Percentiles rank a stretch among this genome's conserved stretches.
phyloP scores from a whole-genome alignment of 1,140 invertebrate genomes.

The silkworm (Bombyx mori) region DNA sequence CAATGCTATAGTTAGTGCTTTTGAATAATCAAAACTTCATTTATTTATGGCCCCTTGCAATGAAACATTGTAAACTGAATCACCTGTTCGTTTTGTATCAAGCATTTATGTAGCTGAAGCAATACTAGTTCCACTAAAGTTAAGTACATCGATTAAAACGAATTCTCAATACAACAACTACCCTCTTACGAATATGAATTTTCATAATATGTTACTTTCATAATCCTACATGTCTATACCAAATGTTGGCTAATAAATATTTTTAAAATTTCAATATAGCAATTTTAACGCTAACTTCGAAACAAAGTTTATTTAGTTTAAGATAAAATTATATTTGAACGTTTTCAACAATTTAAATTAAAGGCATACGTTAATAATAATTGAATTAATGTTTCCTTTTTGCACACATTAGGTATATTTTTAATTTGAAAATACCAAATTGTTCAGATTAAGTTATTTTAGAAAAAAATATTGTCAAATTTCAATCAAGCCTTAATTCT shows the following conservation, averaged over 20 bases:
- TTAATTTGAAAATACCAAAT: too few relatives aligned
- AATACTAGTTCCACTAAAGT: slow-evolving; percentile 37
- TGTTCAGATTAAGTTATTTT: too few relatives aligned
- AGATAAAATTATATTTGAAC: too few relatives aligned
- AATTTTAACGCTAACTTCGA: too few relatives aligned
- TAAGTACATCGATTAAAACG: slow-evolving; percentile 53
- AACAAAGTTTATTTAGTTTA: too few relatives aligned
- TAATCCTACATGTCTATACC: slow-evolving; percentile 48
- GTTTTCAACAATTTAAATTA: too few relatives aligned
- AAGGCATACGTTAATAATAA: too few relatives aligned
- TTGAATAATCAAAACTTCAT: slow-evolving; percentile 16
- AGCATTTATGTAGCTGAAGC: slow-evolving; percentile 41
- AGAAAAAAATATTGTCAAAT: slow-evolving; percentile 58
- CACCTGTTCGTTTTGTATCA: slow-evolving; percentile 28
- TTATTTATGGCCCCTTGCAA: slow-evolving; percentile 53
- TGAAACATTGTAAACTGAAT: slow-evolving; percentile 35
- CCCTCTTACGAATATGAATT: slow-evolving; percentile 26
- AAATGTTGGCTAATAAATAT: slow-evolving; percentile 64
- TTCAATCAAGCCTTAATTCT: slow-evolving; percentile 50
- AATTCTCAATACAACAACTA: slow-evolving; percentile 40
- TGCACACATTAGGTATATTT: too few relatives aligned
- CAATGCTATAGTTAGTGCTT: too few relatives aligned
- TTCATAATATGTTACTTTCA: slow-evolving; percentile 22
- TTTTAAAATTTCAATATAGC: slow-evolving; percentile 37
- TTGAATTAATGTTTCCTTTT: too few relatives aligned